Percentiles rank a stretch among this genome's conserved stretches.
Evolutionary conservation across 2,888 invertebrate genomes (phyloP).

Genomic region (Gortyna flavago): DNA sequence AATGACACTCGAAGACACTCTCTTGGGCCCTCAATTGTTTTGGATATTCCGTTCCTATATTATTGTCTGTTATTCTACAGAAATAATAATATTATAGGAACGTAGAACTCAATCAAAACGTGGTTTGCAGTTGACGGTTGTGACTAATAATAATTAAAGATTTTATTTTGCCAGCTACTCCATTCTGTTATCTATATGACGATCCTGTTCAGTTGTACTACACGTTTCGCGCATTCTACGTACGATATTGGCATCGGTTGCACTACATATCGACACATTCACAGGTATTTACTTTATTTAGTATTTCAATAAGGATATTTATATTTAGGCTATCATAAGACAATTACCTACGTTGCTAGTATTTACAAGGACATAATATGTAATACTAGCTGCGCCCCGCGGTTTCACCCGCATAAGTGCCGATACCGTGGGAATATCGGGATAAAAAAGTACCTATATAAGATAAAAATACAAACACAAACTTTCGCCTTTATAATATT

Average conservation of each 20-base stretch:
- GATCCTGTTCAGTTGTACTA: conserved; percentile 96
- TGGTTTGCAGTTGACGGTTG: not conserved
- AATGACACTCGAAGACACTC: not conserved
- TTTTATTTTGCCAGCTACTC: conserved; percentile 93
- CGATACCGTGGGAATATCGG: too few species aligned
- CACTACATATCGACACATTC: conserved; percentile 98
- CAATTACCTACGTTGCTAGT: not conserved
- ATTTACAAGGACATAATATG: not conserved
- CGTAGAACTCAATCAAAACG: not conserved
- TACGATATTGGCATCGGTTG: conserved; percentile 97
- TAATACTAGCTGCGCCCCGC: too few species aligned
- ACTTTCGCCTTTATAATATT: too few species aligned
- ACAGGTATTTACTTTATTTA: conserved; percentile 88
- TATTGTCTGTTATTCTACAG: not conserved
- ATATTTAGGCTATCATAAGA: not conserved
- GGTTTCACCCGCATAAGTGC: too few species aligned
- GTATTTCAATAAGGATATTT: not conserved
- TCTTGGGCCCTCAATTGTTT: not conserved
- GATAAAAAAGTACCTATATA: too few species aligned
- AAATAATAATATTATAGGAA: not conserved
- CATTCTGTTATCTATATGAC: conserved; percentile 97
- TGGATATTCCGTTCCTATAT: not conserved
- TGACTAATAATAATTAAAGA: not conserved
- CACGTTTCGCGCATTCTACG: conserved; percentile 97
- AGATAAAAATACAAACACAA: too few species aligned